Percentiles rank a stretch among this genome's conserved stretches.
phyloP scores from a whole-genome alignment of 2,797 vertebrate species.

The Amniataba percoides region DNA sequence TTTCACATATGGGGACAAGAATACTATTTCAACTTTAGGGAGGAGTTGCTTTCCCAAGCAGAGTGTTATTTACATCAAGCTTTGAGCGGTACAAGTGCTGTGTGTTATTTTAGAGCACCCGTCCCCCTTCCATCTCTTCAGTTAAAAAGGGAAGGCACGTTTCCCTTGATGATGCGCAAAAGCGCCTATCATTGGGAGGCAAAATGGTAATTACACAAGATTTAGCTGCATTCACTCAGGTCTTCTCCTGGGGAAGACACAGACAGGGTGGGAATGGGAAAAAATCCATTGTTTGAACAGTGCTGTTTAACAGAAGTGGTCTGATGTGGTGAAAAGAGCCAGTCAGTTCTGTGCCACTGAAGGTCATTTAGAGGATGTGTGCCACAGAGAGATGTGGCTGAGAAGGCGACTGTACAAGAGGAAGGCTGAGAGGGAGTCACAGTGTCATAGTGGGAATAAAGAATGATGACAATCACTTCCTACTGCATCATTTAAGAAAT shows the following conservation, averaged over 20 bases:
- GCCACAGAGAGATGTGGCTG: constrained; percentile 58
- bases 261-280: constrained; percentile 18
- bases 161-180: constrained; percentile 68
- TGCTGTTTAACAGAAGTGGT: constrained; percentile 54
- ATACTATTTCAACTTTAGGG: constrained; percentile 73
- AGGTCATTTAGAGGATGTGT: constrained; percentile 78
- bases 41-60: constrained; percentile 67
- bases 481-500: constrained; percentile 29
- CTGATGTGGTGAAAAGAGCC: constrained; percentile 51
- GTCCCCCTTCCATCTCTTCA: constrained; percentile 39
- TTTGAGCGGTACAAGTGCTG: constrained; percentile 52
- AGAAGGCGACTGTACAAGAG: constrained; percentile 48
- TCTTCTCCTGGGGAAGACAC: constrained; percentile 59
- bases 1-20: constrained; percentile 68
- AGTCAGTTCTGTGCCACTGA: constrained; percentile 63
- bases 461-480: constrained; percentile 49
- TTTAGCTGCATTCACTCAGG: constrained; percentile 69
- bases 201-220: constrained; percentile 77
- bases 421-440: constrained; percentile 36
- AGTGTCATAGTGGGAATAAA: constrained; percentile 41
- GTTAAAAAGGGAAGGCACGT: constrained; percentile 62
- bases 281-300: constrained; percentile 62
- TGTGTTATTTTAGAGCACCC: constrained; percentile 55
- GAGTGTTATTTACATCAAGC: constrained; percentile 73
- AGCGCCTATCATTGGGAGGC: constrained; percentile 63